A percentile compares a stretch with the other conserved stretches of the same genome.
These are phyloP conservation scores for Herpetotheres cachinnans DNA, from an alignment of 2,113 vertebrate species.

Conservation along the genomic window DNA sequence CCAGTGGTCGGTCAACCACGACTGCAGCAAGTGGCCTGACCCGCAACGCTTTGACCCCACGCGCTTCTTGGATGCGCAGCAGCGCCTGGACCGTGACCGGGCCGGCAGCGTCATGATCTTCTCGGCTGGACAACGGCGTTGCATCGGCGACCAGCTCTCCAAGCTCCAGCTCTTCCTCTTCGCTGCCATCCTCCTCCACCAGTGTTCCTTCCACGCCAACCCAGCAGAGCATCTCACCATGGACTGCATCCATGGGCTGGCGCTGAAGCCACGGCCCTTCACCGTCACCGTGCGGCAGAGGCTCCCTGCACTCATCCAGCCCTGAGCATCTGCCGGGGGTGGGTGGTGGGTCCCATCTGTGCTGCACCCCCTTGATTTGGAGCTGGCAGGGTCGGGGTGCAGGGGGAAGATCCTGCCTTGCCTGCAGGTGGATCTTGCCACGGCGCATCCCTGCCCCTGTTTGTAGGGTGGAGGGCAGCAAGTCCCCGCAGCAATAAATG, in stretches of 20 bases:
- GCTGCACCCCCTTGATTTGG: background rate
- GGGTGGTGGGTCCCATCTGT: background rate
- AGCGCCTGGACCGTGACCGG: constrained; percentile 71
- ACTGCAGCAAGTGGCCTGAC: constrained; percentile 80
- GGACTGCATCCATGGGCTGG: constrained; percentile 77
- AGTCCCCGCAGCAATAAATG: background rate
- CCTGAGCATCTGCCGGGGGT: background rate
- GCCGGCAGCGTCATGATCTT: constrained; percentile 81
- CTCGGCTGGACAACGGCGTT: constrained; percentile 82
- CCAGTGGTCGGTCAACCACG: constrained; percentile 89
- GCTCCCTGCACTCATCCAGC: background rate
- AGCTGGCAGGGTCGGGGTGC: background rate
- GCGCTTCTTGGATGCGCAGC: constrained; percentile 76
- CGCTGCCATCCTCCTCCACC: constrained; percentile 80
- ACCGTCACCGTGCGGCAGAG: constrained; percentile 70
- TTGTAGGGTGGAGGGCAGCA: accelerated
- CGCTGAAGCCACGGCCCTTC: constrained; percentile 75
- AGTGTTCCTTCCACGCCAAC: constrained; percentile 78
- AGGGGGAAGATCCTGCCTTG: background rate
- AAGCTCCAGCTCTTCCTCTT: constrained; percentile 84
- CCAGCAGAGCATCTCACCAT: constrained; percentile 67
- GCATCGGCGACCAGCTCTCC: constrained; percentile 82
- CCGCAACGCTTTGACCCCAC: constrained; percentile 79
- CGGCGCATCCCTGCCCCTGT: background rate
- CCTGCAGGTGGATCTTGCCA: accelerated